A percentile compares a stretch with the other conserved stretches of the same genome.
These are phyloP conservation scores for Pyrgilauda ruficollis DNA, from an alignment of 2,113 vertebrate species.

Conservation along the genomic window DNA sequence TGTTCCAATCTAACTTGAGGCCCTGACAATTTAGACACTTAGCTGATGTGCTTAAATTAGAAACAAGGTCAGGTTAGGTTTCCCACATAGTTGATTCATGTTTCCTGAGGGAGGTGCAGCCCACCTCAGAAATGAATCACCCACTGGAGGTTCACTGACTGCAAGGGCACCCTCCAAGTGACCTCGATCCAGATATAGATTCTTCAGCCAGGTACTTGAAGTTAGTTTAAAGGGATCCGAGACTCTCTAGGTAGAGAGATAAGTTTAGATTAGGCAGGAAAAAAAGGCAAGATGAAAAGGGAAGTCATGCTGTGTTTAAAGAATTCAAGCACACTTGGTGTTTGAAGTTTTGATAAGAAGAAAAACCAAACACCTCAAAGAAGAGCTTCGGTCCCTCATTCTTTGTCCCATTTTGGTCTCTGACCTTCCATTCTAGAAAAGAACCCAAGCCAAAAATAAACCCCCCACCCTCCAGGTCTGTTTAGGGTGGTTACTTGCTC, in stretches of 20 bases:
- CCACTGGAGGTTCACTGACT: background rate
- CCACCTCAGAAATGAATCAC: constrained; percentile 12
- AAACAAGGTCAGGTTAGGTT: constrained; percentile 17
- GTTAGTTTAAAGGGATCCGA: background rate
- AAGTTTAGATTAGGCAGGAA: background rate
- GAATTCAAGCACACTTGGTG: background rate
- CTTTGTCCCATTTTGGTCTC: background rate
- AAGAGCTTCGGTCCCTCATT: background rate
- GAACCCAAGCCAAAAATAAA: background rate
- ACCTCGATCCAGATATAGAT: background rate
- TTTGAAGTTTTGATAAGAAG: background rate
- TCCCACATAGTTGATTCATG: background rate
- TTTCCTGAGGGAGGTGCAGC: background rate
- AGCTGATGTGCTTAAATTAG: constrained; percentile 4
- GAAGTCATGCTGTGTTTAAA: background rate
- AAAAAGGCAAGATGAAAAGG: background rate
- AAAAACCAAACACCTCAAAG: background rate
- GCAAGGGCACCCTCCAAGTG: background rate
- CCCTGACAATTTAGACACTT: background rate
- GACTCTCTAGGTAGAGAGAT: background rate
- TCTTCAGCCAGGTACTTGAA: background rate
- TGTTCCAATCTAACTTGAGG: background rate
- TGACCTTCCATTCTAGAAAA: background rate
- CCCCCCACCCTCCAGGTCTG: background rate
- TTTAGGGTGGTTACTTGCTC: background rate